phyloP scores from a whole-genome alignment of 2,888 invertebrate genomes.

The Cephus spinipes region DNA sequence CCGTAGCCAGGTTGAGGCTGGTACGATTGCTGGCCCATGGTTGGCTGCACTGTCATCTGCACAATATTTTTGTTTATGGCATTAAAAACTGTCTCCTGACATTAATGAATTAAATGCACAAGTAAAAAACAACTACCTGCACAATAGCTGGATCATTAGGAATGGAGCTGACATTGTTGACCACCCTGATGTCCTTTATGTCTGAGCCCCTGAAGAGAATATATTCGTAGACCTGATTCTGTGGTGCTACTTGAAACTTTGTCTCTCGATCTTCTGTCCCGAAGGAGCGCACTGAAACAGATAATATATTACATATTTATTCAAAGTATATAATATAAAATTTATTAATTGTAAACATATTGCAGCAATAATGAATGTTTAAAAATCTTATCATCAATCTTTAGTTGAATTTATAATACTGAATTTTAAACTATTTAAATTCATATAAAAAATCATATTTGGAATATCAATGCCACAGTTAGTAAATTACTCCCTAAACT shows the following conservation, averaged over 20 bases:
- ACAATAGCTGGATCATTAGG: constrained; percentile 99
- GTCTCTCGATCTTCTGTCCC: constrained; percentile 99
- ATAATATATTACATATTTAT: constrained; percentile 18
- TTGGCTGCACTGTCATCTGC: constrained; percentile 83
- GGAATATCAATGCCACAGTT: neutral
- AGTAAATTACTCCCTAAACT: neutral
- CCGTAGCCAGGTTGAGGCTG: constrained; percentile 78
- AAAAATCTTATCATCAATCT: neutral
- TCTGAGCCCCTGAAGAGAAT: constrained; percentile 98
- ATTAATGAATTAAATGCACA: neutral
- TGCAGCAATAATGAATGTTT: neutral
- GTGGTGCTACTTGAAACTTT: constrained; percentile 93
- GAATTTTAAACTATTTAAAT: neutral
- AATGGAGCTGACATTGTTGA: constrained; percentile 86
- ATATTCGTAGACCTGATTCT: constrained; percentile 98
- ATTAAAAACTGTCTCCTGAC: neutral
- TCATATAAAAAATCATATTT: neutral
- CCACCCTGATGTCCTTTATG: constrained; percentile 98
- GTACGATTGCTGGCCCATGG: constrained; percentile 72
- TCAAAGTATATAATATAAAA: neutral
- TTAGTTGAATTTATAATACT: neutral
- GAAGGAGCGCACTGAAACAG: constrained; percentile 91
- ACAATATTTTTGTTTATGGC: constrained; percentile 10
- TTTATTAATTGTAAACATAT: neutral
- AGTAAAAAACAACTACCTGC: constrained; percentile 68